Evolutionary conservation across 2,797 vertebrate species (phyloP), one percentile per base, ranked within the genome.

Genomic region (Spinus pinus): DNA sequence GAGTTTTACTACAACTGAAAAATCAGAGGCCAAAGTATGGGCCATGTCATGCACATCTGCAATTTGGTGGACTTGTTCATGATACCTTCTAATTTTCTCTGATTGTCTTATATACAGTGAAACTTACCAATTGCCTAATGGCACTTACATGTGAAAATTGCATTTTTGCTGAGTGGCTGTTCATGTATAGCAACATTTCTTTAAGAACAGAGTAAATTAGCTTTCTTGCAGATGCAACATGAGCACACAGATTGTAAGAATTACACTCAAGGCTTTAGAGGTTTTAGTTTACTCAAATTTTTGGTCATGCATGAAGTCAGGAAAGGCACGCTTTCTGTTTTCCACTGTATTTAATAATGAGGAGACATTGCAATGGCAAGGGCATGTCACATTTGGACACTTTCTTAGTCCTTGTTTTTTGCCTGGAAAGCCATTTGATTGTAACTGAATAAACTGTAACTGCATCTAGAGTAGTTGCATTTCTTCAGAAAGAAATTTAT

Each of bases 31-130:
- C 75, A 31, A 50, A 54, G 11, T 10, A n/a, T 15, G 14, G 3
- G 0, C 8, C 9, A 1, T 37, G 7, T 56, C 37, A 31, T 14
- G 30, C 3, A 13, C 10, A 30, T 16, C 21, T 4, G 1, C 14
- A 8, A 28, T 62, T 62, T 42, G 21, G 10, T 66, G 39, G 30
- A 37, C 27, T 67, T 46, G 10, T 71, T 74, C 27, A 42, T 41
- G 12, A 25, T 37, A 21, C 23, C 2, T 33, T 71, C 25, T 42
- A 51, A 21, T 47, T 56, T 42, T 82, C 30, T 79, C 18, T 22
- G 62, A 3, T 54, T 74, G 5, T 65, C 3, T 37, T 46, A 51
- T 8, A 60, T 39, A 27, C 25, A 28, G 57, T 39, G 57, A 39
- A 60, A 60, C 6, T 39, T 60, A 7, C 25, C 57, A 20, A 7